Evolutionary conservation across 1,140 invertebrate genomes (phyloP).

Genomic region (Vanessa tameamea): DNA sequence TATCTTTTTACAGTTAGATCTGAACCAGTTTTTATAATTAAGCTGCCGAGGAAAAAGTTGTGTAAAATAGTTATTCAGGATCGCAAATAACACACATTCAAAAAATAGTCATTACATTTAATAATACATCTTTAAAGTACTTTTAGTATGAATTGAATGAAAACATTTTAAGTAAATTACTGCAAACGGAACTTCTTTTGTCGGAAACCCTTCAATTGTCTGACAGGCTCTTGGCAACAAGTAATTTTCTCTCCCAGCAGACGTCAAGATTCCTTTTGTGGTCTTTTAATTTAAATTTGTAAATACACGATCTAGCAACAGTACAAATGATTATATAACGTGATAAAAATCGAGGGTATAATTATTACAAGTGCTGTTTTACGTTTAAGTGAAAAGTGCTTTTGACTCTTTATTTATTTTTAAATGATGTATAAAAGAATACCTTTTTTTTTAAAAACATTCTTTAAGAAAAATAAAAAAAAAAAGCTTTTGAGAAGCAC

Average conservation of each 20-base stretch:
- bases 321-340: conserved; percentile 20
- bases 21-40: conserved; percentile 5
- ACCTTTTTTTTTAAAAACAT: neutral
- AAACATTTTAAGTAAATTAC: conserved; percentile 12
- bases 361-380: neutral
- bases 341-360: conserved; percentile 7
- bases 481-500: neutral
- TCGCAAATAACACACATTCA: neutral
- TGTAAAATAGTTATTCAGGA: neutral
- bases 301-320: conserved; percentile 20
- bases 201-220: conserved; percentile 11
- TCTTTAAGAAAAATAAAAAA: neutral
- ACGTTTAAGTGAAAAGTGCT: neutral
- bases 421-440: neutral
- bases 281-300: conserved; percentile 27
- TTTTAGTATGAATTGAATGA: conserved; percentile 19
- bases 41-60: neutral
- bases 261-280: conserved; percentile 22
- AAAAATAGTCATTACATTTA: neutral
- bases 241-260: conserved; percentile 24
- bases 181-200: conserved; percentile 7
- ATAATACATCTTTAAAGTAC: conserved; percentile 14
- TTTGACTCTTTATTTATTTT: neutral
- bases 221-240: conserved; percentile 25
- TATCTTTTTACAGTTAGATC: neutral